Percentiles rank a stretch among this genome's conserved stretches.
Conservation (phyloP, 2,888 invertebrate species). For the Dione juno region DNA sequence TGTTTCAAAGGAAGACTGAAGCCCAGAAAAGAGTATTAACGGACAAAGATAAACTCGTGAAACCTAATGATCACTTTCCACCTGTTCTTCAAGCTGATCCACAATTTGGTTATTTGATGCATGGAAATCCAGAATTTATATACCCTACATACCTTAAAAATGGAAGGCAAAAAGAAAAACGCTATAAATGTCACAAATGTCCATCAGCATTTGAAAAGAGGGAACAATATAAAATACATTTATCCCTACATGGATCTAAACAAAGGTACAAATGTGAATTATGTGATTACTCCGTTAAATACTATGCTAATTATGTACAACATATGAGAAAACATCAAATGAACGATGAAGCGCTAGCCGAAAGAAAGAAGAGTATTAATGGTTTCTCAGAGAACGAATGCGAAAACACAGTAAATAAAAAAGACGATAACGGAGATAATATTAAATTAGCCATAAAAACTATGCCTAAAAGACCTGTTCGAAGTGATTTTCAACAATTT, state of each 20-base stretch:
- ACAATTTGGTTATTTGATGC: conserved; percentile 87
- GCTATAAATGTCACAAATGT: conserved; percentile 93
- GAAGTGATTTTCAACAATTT: conserved; percentile 80
- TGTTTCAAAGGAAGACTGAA: conserved; percentile 86
- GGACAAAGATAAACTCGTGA: conserved; percentile 79
- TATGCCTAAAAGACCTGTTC: conserved; percentile 71
- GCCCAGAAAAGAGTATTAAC: conserved; percentile 79
- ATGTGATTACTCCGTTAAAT: conserved; percentile 95
- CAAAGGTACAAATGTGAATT: conserved; percentile 92
- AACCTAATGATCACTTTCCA: conserved; percentile 81
- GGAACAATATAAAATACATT: conserved; percentile 92
- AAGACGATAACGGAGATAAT: conserved; percentile 62
- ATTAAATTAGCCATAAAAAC: conserved; percentile 78
- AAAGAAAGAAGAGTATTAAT: conserved; percentile 72
- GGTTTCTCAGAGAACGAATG: conserved; percentile 56
- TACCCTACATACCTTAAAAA: conserved; percentile 90
- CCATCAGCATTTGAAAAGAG: conserved; percentile 94
- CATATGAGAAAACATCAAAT: conserved; percentile 91
- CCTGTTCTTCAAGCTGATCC: conserved; percentile 84
- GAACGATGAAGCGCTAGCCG: conserved; percentile 86
- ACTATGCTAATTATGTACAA: conserved; percentile 92
- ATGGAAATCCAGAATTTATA: conserved; percentile 90
- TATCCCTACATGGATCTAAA: conserved; percentile 91
- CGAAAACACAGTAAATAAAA: conserved; percentile 59
- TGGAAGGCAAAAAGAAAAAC: conserved; percentile 88